Base-by-base conservation (phyloP, 2,888 invertebrate species). In the Zelleria hepariella region DNA sequence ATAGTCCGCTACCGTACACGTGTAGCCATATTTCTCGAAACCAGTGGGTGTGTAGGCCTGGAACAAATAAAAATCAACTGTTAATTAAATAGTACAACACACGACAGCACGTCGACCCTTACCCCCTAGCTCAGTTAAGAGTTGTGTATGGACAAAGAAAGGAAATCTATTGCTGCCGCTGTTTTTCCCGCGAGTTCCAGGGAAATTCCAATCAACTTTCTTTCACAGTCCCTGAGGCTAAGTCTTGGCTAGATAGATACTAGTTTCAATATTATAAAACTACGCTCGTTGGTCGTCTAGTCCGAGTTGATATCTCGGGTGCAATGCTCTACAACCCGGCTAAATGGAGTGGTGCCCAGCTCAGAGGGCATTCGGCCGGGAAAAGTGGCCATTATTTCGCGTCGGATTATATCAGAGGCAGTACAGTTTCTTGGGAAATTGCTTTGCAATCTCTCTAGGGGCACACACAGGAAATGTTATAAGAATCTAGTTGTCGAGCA, bases 1-100 rank as follows among this genome's bases (percentile, higher is more conserved):
- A 69, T 90, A 90, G 66, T 91, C 91, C 1, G 90, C 89, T 0
- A 91, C 91, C 52, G 89, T 85, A 67, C 89, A 89, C 0, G 90
- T 88, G 68, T 89, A 88, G n/a, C 91, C 89, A 67, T 91, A 91
- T 68, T 91, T 91, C 71, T 92, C 91, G 66, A 92, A 92, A 2
- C 91, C 91, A 0, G 92, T 92, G 18, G 92, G 91, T 49, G 90
- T 89, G 78, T 92, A 92, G 1, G 90, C 87, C 92, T 92, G 88
- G 0, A 89, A 86, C 73, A 81, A 81, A 62, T 32, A 58, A 61
- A 67, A 23, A 21, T 0, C 23, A 23, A 23, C 32, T 15, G n/a
- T 42, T 5, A 32, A 6, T 2, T 10, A 32, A 32, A 32, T 32
- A 6, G 10, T 5, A 32, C 3, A 32, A 5, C 2, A 32, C n/a